Conservation (phyloP, 2,888 invertebrate species). For the Caenorhabditis drosophilae region DNA sequence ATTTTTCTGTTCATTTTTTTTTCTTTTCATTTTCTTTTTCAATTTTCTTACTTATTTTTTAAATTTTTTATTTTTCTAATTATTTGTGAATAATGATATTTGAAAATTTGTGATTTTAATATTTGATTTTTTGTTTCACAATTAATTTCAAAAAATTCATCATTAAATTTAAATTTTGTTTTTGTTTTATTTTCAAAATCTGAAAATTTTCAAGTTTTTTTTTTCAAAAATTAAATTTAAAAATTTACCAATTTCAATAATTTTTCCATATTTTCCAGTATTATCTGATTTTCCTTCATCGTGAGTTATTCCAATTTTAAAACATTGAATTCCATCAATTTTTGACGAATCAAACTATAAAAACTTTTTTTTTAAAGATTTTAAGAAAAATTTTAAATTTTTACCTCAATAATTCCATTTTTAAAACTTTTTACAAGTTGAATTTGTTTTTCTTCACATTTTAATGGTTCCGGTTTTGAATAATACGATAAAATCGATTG, state of each 20-base stretch:
- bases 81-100: conserved; percentile 34
- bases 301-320: conserved; percentile 30
- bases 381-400: conserved; percentile 5
- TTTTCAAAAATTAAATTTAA: neutral
- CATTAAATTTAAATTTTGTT: conserved; percentile 2
- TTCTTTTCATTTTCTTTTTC: neutral
- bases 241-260: conserved; percentile 1
- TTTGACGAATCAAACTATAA: conserved; percentile 32
- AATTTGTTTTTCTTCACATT: conserved; percentile 33
- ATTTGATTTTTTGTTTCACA: conserved; percentile 25
- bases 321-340: conserved; percentile 25
- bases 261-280: conserved; percentile 34
- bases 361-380: neutral
- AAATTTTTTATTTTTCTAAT: conserved; percentile 15
- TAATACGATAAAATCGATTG: conserved; percentile 47
- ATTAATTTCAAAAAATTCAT: conserved; percentile 48
- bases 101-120: conserved; percentile 14
- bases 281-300: conserved; percentile 45
- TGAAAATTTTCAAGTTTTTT: too few relatives aligned
- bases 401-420: conserved; percentile 29
- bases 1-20: conserved; percentile 9
- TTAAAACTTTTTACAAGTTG: conserved; percentile 33
- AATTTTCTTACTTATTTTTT: conserved; percentile 16
- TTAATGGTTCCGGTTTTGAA: conserved; percentile 36
- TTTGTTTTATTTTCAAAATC: conserved; percentile 13